Conservation (phyloP, 2,797 vertebrate species). For the Cirrhinus molitorella region DNA sequence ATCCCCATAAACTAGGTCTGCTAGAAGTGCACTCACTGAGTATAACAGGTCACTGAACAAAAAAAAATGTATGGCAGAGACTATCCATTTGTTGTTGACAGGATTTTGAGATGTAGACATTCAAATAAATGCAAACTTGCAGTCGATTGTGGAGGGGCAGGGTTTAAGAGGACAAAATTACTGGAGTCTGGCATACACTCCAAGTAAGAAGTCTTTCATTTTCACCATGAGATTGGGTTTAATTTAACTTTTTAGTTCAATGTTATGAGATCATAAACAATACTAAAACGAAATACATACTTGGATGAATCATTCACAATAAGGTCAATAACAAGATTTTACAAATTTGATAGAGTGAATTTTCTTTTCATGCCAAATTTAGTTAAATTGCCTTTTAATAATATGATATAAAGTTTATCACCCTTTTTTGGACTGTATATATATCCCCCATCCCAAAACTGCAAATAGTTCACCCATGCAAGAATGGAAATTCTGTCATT, state of each 20-base stretch:
- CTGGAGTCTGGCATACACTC: neutral
- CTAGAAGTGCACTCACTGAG: too few species aligned
- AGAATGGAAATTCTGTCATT: neutral
- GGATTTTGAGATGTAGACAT: neutral
- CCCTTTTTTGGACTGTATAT: neutral
- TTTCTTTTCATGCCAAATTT: neutral
- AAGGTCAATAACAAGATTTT: neutral
- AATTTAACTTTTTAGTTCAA: neutral
- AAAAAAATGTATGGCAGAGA: neutral
- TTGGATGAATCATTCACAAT: neutral
- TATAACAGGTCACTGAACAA: too few species aligned
- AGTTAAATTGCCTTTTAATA: neutral
- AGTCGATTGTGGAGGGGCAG: neutral
- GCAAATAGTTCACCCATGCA: neutral
- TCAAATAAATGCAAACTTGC: neutral
- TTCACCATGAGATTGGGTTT: neutral
- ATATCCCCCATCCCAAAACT: neutral
- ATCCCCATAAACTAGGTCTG: too few species aligned
- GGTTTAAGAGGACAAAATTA: neutral
- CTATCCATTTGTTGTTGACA: neutral
- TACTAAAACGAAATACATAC: neutral
- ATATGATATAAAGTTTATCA: neutral
- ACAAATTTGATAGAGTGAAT: neutral
- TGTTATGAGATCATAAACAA: neutral
- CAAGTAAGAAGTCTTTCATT: neutral